Base-by-base conservation (phyloP, 2,888 invertebrate genomes). In the Drosophila melanosoma region DNA sequence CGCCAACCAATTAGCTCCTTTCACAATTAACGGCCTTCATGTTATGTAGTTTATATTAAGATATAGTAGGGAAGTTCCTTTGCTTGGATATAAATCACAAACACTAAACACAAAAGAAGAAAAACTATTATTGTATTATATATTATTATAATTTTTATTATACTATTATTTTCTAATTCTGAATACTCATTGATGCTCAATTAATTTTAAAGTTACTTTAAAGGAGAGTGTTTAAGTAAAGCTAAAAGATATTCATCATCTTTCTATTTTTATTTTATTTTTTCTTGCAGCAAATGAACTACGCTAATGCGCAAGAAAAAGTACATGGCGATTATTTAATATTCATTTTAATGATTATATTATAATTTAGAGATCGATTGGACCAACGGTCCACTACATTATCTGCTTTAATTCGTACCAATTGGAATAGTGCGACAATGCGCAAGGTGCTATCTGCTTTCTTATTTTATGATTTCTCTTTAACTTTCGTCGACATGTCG, bases 1-100 rank as follows among this genome's bases (percentile, higher is more conserved):
- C 53, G 59, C 63, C 53, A 64, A 53, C 63, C 69, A 76, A 76
- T 76, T 76, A 80, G 49, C 56, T 35, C 59, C 56, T 56, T 52
- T 63, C 62, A 60, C 65, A 63, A 77, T 66, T 52, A n/a, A 42
- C 71, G 26, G 62, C 33, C 52, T 45, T 23, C 45, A 20, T 61
- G 32, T 40, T 17, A 33, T 36, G 20, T 29, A 23, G 3, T 4
- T 45, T 23, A 23, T 2, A 20, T 20, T 12, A 7, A 23, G 15
- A 7, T 45, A 45, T 12, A 45, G 20, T 45, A 3, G 7, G 3
- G 45, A 45, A 23, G 23, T 23, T 8, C 23, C 15, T 15, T 10
- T 38, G 38, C 17, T n/a, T 40, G 17, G 4, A n/a, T 38, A 4
- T 38, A 17, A 38, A 38, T 40, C 10, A 4, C 35, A 35, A 35